phyloP scores from a whole-genome alignment of 1,140 invertebrate genomes.

The Micrasema longulum region DNA sequence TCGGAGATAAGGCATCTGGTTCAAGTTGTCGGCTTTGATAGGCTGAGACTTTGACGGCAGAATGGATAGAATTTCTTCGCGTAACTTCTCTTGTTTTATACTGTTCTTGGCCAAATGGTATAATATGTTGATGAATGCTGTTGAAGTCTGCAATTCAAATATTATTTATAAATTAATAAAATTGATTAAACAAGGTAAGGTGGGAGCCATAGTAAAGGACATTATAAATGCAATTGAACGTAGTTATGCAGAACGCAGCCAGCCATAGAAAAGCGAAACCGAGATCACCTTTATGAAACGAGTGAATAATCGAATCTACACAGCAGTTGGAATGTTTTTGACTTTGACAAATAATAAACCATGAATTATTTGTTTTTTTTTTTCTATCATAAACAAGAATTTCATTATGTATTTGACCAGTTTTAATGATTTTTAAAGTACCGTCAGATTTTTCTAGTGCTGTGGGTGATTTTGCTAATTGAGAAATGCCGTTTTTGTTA shows the following conservation, averaged over 20 bases:
- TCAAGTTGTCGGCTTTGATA: constrained; percentile 68
- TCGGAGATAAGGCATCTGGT: constrained; percentile 71
- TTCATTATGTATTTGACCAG: too few relatives aligned
- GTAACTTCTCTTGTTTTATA: constrained; percentile 69
- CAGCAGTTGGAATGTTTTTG: too few relatives aligned
- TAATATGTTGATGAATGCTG: constrained; percentile 59
- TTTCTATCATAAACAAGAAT: too few relatives aligned
- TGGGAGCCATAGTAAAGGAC: constrained; percentile 40
- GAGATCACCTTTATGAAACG: too few relatives aligned
- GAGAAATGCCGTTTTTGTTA: too few relatives aligned
- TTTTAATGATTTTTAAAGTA: too few relatives aligned
- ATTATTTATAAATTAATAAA: neutral
- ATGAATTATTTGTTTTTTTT: too few relatives aligned
- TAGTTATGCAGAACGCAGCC: neutral
- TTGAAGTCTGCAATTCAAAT: constrained; percentile 56
- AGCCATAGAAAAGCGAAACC: too few relatives aligned
- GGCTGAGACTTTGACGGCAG: constrained; percentile 63
- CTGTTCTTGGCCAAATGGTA: constrained; percentile 70
- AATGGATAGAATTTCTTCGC: constrained; percentile 66
- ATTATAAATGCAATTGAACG: neutral
- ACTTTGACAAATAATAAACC: too few relatives aligned
- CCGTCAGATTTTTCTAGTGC: too few relatives aligned
- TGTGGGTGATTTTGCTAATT: too few relatives aligned
- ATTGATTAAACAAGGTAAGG: constrained; percentile 6
- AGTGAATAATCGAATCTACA: too few relatives aligned